Evolutionary conservation across 2,797 vertebrate species (phyloP).

Genomic region (Podarcis siculus): DNA sequence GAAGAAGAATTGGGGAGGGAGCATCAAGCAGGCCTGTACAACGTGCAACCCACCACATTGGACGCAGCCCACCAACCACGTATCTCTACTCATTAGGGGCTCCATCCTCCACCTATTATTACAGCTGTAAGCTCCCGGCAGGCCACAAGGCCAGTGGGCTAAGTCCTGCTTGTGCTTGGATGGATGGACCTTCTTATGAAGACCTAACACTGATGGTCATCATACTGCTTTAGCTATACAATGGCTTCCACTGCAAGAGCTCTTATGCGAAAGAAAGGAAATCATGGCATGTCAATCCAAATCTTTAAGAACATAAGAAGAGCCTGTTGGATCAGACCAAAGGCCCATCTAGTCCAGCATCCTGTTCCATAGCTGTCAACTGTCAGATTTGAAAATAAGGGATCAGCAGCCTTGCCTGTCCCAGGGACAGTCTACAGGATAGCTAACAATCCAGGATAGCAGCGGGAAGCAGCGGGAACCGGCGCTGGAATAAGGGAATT

Average conservation of each 20-base stretch:
- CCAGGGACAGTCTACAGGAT: no score
- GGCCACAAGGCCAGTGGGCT: neutral
- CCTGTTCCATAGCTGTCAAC: no score
- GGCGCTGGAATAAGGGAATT: no score
- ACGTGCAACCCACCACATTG: no score
- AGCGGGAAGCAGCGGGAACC: no score
- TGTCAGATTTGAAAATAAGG: no score
- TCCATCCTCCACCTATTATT: neutral
- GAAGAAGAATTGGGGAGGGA: neutral
- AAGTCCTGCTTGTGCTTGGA: neutral
- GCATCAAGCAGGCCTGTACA: neutral
- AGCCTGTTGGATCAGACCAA: neutral
- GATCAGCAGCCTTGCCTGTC: no score
- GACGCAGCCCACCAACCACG: neutral
- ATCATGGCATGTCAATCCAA: no score
- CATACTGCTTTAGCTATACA: neutral
- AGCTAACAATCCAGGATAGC: no score
- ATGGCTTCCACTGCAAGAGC: neutral
- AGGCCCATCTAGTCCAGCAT: neutral
- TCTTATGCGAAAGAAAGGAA: neutral
- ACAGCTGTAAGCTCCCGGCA: neutral
- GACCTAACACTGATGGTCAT: neutral
- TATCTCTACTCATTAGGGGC: neutral
- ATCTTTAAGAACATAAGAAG: no score
- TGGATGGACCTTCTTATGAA: neutral